Evolutionary conservation across 2,113 vertebrate genomes (phyloP).

Genomic region (Odocoileus hemionus): DNA sequence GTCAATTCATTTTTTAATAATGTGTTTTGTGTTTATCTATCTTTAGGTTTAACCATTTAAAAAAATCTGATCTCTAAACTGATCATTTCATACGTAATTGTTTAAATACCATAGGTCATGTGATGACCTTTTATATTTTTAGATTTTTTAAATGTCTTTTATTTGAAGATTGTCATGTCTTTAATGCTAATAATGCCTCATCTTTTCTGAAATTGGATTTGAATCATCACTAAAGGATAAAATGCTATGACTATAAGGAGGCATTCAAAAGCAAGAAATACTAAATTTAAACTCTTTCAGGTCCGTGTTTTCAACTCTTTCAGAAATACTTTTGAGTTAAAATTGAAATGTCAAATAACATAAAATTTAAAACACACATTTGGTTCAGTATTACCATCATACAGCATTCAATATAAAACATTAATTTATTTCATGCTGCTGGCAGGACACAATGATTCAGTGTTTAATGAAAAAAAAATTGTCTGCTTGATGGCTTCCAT

Average conservation of each 20-base stretch:
- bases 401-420: conserved; percentile 68
- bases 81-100: conserved; percentile 41
- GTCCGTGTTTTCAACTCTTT: conserved; percentile 33
- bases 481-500: conserved; percentile 9
- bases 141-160: conserved; percentile 44
- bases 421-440: conserved; percentile 36
- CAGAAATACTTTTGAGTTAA: conserved; percentile 64
- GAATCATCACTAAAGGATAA: conserved; percentile 49
- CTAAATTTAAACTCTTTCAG: conserved; percentile 52
- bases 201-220: conserved; percentile 59
- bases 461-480: conserved; percentile 51
- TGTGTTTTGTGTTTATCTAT: not conserved
- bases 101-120: conserved; percentile 26
- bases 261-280: conserved; percentile 9
- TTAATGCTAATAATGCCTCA: conserved; percentile 43
- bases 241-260: conserved; percentile 20
- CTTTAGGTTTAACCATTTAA: not conserved
- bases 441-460: conserved; percentile 44
- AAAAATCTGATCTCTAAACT: conserved; percentile 17
- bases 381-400: conserved; percentile 16
- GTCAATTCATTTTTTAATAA: not conserved
- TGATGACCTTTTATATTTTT: conserved; percentile 49
- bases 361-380: conserved; percentile 58
- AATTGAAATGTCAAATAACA: conserved; percentile 51
- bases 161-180: conserved; percentile 58